phyloP scores from a whole-genome alignment of 2,797 vertebrate species.

The Enteromius fasciolatus region DNA sequence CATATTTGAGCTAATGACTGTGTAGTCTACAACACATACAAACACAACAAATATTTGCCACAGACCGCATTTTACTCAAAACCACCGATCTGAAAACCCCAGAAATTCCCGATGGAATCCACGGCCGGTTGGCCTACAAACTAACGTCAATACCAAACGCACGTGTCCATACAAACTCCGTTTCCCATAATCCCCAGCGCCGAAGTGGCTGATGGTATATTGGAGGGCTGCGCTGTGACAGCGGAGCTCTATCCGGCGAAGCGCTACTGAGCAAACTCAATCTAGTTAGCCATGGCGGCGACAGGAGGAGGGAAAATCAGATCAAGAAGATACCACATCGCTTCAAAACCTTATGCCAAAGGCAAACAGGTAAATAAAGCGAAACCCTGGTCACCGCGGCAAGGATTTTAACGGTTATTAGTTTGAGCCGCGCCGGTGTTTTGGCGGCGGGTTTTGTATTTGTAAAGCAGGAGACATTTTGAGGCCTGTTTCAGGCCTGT shows the following conservation, averaged over 20 bases:
- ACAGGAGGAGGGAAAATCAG: constrained; percentile 88
- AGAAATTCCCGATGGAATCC: neutral
- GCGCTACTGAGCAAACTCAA: constrained; percentile 73
- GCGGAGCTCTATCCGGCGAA: constrained; percentile 80
- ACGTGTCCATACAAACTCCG: constrained; percentile 60
- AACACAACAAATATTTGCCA: too few species aligned
- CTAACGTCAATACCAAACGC: neutral
- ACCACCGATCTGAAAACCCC: neutral
- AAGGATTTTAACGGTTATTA: neutral
- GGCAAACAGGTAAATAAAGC: constrained; percentile 78
- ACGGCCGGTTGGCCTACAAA: neutral
- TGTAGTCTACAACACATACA: neutral
- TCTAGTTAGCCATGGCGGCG: constrained; percentile 83
- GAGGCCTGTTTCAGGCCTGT: constrained; percentile 70
- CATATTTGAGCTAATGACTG: neutral
- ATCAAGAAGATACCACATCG: constrained; percentile 83
- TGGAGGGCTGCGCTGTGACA: constrained; percentile 60
- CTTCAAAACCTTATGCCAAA: constrained; percentile 85
- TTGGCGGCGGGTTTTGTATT: constrained; percentile 71
- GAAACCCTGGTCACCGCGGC: neutral
- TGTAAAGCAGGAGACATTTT: constrained; percentile 70
- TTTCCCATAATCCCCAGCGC: constrained; percentile 68
- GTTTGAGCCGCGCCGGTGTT: neutral
- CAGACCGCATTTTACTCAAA: neutral
- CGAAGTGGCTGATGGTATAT: constrained; percentile 63